A percentile compares a stretch with the other conserved stretches of the same genome.
phyloP scores from a whole-genome alignment of 2,888 invertebrate species.

The Euspilapteryx auroguttella region DNA sequence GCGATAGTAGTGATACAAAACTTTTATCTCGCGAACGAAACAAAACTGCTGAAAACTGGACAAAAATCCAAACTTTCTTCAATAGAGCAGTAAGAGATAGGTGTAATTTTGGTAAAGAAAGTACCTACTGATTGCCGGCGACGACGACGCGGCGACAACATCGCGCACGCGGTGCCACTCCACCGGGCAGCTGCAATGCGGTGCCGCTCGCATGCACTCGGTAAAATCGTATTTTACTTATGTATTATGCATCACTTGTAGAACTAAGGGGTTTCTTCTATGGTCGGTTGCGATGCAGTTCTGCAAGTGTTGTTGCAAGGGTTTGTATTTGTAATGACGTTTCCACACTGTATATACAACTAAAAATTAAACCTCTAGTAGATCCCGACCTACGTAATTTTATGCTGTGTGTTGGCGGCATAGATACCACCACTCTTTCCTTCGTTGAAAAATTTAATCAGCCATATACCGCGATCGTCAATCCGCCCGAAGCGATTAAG shows the following conservation, averaged over 20 bases:
- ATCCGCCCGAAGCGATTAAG: too few species aligned
- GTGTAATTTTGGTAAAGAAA: constrained; percentile 14
- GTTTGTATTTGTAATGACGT: too few species aligned
- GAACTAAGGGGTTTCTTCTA: constrained; percentile 1
- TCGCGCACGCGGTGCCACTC: constrained; percentile 21
- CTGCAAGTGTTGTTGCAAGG: too few species aligned
- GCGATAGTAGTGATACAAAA: too few species aligned
- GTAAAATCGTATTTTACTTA: constrained; percentile 34
- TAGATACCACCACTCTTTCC: too few species aligned
- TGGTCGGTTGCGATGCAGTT: neutral
- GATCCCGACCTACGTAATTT: too few species aligned
- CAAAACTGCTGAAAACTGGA: neutral
- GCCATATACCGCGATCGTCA: too few species aligned
- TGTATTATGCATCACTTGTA: constrained; percentile 27
- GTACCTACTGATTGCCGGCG: constrained; percentile 36
- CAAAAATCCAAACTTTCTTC: too few species aligned
- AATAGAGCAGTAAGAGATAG: neutral
- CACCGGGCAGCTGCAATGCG: constrained; percentile 31
- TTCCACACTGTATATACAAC: too few species aligned
- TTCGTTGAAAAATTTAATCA: too few species aligned
- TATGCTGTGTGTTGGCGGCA: too few species aligned
- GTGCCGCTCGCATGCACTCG: constrained; percentile 25
- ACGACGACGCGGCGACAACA: constrained; percentile 7
- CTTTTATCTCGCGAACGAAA: neutral
- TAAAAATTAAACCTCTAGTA: too few species aligned